phyloP scores from a whole-genome alignment of 1,140 invertebrate species.

The Brachionus paranguensis region DNA sequence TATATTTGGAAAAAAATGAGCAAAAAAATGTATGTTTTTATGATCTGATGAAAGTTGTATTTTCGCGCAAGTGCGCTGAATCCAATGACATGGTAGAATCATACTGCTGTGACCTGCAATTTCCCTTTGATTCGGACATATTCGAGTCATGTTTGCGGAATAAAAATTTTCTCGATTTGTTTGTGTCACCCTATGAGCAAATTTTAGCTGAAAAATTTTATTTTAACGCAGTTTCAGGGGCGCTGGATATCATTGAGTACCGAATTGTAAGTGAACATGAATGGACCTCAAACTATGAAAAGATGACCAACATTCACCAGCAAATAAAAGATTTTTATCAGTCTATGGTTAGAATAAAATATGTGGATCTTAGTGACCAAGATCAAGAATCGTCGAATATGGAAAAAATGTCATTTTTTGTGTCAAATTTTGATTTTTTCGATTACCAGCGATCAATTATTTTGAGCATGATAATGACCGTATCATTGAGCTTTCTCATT shows the following conservation, averaged over 20 bases:
- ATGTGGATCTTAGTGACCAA: not conserved
- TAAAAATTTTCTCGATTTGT: slow-evolving; percentile 6
- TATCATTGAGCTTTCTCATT: not conserved
- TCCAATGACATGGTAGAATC: not conserved
- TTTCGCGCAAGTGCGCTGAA: not conserved
- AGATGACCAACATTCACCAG: not conserved
- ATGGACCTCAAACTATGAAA: not conserved
- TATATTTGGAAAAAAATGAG: not conserved
- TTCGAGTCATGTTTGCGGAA: slow-evolving; percentile 7
- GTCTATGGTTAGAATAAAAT: not conserved
- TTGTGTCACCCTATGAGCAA: slow-evolving; percentile 5
- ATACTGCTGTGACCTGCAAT: not conserved
- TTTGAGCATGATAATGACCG: not conserved
- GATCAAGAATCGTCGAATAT: not conserved
- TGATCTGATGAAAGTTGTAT: slow-evolving; percentile 10
- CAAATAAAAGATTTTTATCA: not conserved
- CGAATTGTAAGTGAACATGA: not conserved
- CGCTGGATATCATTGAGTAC: not conserved
- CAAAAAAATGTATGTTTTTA: slow-evolving; percentile 7
- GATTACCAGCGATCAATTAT: not conserved
- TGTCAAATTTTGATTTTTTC: slow-evolving; percentile 26
- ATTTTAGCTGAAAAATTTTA: not conserved
- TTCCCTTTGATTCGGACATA: slow-evolving; percentile 22
- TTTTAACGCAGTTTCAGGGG: not conserved
- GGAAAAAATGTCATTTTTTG: slow-evolving; percentile 26